A percentile compares a stretch with the other conserved stretches of the same genome.
phyloP scores from a whole-genome alignment of 2,797 vertebrate genomes.

The Coilia nasus region DNA sequence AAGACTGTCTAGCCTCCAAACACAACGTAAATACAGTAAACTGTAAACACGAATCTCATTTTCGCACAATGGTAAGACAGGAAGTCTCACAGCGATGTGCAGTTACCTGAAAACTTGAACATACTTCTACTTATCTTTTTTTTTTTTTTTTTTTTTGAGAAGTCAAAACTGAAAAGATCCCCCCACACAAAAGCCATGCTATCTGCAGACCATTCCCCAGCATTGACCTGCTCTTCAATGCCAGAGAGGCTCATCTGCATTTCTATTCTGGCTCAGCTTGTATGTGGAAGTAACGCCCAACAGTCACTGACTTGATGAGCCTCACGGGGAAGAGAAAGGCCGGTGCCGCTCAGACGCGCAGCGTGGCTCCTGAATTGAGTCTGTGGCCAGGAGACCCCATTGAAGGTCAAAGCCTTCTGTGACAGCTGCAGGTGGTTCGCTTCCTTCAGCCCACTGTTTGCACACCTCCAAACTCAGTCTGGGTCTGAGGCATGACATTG shows the following conservation, averaged over 20 bases:
- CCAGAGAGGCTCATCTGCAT: constrained; percentile 86
- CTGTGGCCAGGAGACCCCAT: constrained; percentile 68
- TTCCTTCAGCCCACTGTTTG: constrained; percentile 63
- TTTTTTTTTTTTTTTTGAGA: constrained; percentile 6
- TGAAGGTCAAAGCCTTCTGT: constrained; percentile 81
- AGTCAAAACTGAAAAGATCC: constrained; percentile 36
- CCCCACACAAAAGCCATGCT: constrained; percentile 46
- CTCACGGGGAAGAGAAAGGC: constrained; percentile 61
- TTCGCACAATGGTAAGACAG: background rate
- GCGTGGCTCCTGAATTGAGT: constrained; percentile 67
- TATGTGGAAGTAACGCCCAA: constrained; percentile 88
- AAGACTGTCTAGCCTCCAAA: background rate
- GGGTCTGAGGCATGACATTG: constrained; percentile 43
- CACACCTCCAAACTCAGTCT: constrained; percentile 52
- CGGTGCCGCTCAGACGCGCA: constrained; percentile 68
- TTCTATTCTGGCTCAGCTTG: constrained; percentile 84
- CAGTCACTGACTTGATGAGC: constrained; percentile 76
- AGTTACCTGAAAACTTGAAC: background rate
- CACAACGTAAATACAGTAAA: background rate
- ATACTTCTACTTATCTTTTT: background rate
- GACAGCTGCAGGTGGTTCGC: constrained; percentile 75
- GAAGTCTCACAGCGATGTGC: background rate
- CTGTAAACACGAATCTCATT: background rate
- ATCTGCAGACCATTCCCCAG: constrained; percentile 57
- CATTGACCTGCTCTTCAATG: constrained; percentile 82